Conservation (phyloP, 1,140 invertebrate species). For the Polyergus mexicanus region DNA sequence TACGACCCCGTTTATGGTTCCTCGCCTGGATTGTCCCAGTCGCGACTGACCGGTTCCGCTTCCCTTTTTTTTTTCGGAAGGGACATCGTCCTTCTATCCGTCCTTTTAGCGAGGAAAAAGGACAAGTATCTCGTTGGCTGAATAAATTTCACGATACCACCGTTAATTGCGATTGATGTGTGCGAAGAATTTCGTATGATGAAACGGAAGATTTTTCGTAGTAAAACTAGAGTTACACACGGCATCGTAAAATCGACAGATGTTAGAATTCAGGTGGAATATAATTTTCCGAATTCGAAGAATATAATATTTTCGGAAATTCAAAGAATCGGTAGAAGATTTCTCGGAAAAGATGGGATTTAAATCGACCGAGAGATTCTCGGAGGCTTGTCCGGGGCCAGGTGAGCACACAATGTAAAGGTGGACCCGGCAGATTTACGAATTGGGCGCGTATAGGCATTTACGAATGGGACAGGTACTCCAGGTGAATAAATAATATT, state of each 20-base stretch:
- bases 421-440: constrained; percentile 13
- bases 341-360: not conserved
- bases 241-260: too few relatives aligned
- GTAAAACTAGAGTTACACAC: not conserved
- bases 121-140: not conserved
- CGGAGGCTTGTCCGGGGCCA: not conserved
- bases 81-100: not conserved
- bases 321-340: not conserved
- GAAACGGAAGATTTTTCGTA: not conserved
- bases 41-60: constrained; percentile 57
- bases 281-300: not conserved
- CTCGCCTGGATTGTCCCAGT: constrained; percentile 49
- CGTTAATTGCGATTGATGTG: not conserved
- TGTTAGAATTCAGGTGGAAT: not conserved
- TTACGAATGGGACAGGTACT: constrained; percentile 19
- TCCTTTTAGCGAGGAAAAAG: not conserved
- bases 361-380: not conserved
- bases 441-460: not conserved
- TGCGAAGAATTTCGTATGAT: not conserved
- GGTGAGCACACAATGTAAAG: constrained; percentile 6
- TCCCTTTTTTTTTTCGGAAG: constrained; percentile 5
- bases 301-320: not conserved
- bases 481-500: constrained; percentile 46
- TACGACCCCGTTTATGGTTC: constrained; percentile 73
- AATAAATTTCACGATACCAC: not conserved